phyloP scores from a whole-genome alignment of 2,888 invertebrate species.

The Erebia ligea region DNA sequence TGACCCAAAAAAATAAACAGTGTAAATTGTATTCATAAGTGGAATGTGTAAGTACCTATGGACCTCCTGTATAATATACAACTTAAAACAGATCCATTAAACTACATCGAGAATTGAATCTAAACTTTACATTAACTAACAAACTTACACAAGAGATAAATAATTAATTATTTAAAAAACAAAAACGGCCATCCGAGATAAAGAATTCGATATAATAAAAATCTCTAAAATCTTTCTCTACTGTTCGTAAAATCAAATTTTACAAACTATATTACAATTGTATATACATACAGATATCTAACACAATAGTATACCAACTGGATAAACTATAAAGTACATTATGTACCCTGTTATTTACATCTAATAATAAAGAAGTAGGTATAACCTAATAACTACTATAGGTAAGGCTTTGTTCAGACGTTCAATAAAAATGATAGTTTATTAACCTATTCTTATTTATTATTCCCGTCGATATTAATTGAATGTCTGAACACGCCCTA shows the following conservation, averaged over 20 bases:
- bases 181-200: slow-evolving; percentile 42
- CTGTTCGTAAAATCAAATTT: slow-evolving; percentile 47
- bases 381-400: slow-evolving; percentile 33
- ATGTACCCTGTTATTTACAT: slow-evolving; percentile 63
- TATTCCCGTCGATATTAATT: not conserved
- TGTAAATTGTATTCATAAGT: slow-evolving; percentile 45
- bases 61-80: slow-evolving; percentile 31
- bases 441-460: not conserved
- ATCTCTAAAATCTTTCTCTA: slow-evolving; percentile 46
- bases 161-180: slow-evolving; percentile 31
- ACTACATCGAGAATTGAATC: slow-evolving; percentile 33
- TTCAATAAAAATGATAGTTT: not conserved
- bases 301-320: slow-evolving; percentile 63
- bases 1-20: slow-evolving; percentile 52
- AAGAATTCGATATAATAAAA: slow-evolving; percentile 43
- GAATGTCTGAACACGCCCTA: not conserved
- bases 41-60: slow-evolving; percentile 67
- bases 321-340: slow-evolving; percentile 52
- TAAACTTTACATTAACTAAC: slow-evolving; percentile 47
- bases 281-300: slow-evolving; percentile 73
- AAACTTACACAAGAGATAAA: slow-evolving; percentile 33
- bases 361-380: slow-evolving; percentile 35
- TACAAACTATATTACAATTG: slow-evolving; percentile 55
- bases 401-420: not conserved
- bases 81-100: slow-evolving; percentile 21